Evolutionary conservation across 2,113 vertebrate species (phyloP).

Genomic region (Apeltes quadracus): DNA sequence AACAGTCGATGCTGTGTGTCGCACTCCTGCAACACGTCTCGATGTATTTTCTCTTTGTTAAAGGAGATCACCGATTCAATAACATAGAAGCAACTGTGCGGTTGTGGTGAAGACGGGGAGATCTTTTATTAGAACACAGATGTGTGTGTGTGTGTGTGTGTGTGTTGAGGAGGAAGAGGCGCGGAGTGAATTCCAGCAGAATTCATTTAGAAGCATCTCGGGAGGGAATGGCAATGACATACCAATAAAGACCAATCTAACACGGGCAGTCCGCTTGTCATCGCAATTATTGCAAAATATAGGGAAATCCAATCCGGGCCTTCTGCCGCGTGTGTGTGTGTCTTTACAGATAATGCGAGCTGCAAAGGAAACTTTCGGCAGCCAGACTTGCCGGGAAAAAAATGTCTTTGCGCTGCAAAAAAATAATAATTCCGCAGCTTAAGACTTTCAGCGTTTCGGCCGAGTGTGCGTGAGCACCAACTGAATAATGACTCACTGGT

Average conservation of each 20-base stretch:
- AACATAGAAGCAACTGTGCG: constrained; percentile 51
- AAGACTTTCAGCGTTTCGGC: neutral
- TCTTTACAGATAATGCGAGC: constrained; percentile 29
- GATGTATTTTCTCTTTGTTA: constrained; percentile 29
- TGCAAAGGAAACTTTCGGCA: constrained; percentile 30
- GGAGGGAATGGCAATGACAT: constrained; percentile 58
- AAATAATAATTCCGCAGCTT: neutral
- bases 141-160: constrained; percentile 7
- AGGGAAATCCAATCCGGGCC: constrained; percentile 55
- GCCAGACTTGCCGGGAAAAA: constrained; percentile 5
- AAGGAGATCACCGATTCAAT: constrained; percentile 50
- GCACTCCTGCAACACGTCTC: constrained; percentile 8
- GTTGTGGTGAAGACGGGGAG: constrained; percentile 43
- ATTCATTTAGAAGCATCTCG: constrained; percentile 64
- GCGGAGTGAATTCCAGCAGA: constrained; percentile 47
- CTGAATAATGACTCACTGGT: constrained; percentile 11
- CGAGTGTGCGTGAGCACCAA: neutral
- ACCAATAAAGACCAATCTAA: constrained; percentile 60
- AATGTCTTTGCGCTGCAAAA: constrained; percentile 10
- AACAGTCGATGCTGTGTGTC: neutral
- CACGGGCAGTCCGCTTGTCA: constrained; percentile 53
- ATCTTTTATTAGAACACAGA: constrained; percentile 66
- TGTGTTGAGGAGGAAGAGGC: constrained; percentile 22
- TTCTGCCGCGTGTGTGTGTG: constrained; percentile 30
- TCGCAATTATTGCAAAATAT: constrained; percentile 58